phyloP scores from a whole-genome alignment of 2,113 vertebrate species.

The Oreochromis niloticus region DNA sequence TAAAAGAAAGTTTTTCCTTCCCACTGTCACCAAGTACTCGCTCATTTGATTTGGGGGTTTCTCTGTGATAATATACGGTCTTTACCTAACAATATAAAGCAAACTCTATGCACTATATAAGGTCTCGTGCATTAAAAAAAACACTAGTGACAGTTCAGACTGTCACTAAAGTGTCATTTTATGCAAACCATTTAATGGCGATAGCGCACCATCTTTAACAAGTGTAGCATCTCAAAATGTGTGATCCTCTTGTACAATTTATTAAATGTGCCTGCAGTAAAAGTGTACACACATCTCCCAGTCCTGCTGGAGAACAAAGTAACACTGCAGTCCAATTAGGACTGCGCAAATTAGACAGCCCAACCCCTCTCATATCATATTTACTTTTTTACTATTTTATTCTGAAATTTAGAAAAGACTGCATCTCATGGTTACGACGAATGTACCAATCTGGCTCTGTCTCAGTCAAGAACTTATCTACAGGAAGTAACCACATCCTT shows the following conservation, averaged over 20 bases:
- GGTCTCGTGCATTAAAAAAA: not conserved
- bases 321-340: not conserved
- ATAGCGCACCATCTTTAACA: not conserved
- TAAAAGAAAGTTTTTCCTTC: not conserved
- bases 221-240: not conserved
- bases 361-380: not conserved
- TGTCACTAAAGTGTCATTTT: not conserved
- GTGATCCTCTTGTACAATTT: not conserved
- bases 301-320: not conserved
- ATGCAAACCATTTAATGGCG: not conserved
- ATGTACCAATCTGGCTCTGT: not conserved
- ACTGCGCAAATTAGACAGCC: not conserved
- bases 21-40: not conserved
- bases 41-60: not conserved
- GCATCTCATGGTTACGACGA: not conserved
- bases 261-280: not conserved
- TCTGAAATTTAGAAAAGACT: not conserved
- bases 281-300: not conserved
- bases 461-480: conserved; percentile 40
- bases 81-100: not conserved
- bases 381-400: not conserved
- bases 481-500: conserved; percentile 74
- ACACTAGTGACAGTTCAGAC: not conserved
- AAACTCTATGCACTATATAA: not conserved
- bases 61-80: not conserved